Percentiles rank a stretch among this genome's conserved stretches.
phyloP scores from a whole-genome alignment of 2,888 invertebrate genomes.

The Drosophila anceps region DNA sequence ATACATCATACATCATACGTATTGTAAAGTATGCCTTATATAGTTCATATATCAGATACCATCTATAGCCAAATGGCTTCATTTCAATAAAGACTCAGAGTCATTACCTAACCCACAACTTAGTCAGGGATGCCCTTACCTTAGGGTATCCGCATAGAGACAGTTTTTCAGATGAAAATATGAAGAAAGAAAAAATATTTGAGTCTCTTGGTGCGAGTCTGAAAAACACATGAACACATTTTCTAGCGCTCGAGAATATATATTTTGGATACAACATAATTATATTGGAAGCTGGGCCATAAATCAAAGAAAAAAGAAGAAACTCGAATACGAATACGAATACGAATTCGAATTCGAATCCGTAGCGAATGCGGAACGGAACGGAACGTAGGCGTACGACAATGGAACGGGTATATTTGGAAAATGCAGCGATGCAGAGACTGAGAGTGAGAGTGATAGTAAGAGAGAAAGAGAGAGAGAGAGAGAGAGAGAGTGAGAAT shows the following conservation, averaged over 20 bases:
- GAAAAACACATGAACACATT: slow-evolving; percentile 65
- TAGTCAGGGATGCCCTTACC: neutral
- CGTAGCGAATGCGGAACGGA: slow-evolving; percentile 38
- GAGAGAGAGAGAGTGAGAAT: slow-evolving; percentile 5
- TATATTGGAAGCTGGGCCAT: slow-evolving; percentile 78
- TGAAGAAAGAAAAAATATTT: slow-evolving; percentile 31
- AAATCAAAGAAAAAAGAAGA: slow-evolving; percentile 59
- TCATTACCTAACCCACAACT: neutral
- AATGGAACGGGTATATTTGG: slow-evolving; percentile 30
- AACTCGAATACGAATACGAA: slow-evolving; percentile 11
- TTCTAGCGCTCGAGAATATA: slow-evolving; percentile 53
- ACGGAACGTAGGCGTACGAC: slow-evolving; percentile 50
- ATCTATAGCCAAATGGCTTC: neutral
- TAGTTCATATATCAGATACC: neutral
- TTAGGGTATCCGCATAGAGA: slow-evolving; percentile 35
- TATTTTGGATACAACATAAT: slow-evolving; percentile 75
- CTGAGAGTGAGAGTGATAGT: neutral
- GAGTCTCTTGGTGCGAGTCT: slow-evolving; percentile 50
- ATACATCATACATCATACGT: neutral
- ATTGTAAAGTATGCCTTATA: neutral
- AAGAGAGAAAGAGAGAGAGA: slow-evolving; percentile 3
- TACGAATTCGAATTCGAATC: slow-evolving; percentile 21
- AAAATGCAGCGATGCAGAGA: slow-evolving; percentile 50
- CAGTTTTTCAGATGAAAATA: slow-evolving; percentile 45
- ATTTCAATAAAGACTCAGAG: neutral